Base-by-base conservation (phyloP, 1,140 invertebrate species). In the Scaptodrosophila lebanonensis region DNA sequence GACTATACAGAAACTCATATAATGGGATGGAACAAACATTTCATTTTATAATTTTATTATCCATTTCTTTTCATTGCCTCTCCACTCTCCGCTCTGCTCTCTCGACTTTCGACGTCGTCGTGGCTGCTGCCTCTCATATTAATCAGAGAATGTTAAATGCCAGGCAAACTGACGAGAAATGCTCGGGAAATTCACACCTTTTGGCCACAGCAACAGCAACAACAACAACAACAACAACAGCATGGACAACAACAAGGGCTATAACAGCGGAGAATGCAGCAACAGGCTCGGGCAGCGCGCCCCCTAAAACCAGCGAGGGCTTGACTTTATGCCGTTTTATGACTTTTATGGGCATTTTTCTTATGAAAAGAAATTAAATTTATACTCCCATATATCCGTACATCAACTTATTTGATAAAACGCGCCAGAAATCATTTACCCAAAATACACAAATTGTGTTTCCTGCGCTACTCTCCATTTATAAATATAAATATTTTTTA, bases 301-400 rank as follows among this genome's bases (percentile, higher is more conserved):
- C n/a, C n/a, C n/a, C n/a, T n/a, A n/a, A n/a, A n/a, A n/a, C n/a
- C n/a, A n/a, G n/a, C n/a, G n/a, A n/a, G n/a, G 44, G 3, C 15
- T 22, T 22, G 18, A 13, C 51, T 79, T 79, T 79, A 79, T 66
- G 65, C 60, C 61, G 27, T 60, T 51, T 36, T 59, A 68, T 54
- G 57, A 73, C 64, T 73, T 79, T 79, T 62, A 82, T 79, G 59
- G 33, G 20, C 73, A 77, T 56, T 69, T 69, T 77, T 73, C 75
- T 6, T 62, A 48, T 35, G 75, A 79, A 79, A 79, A 79, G 68
- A 67, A 82, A 79, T 73, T 79, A 82, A 79, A 82, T 73, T 62
- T 72, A 47, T 75, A 64, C 45, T 8, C 22, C n/a, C n/a, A 35
- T 40, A 64, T 72, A 64, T 63, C 47, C 56, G 30, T 51, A 60